phyloP scores from a whole-genome alignment of 1,140 invertebrate genomes.

The Triops longicaudatus region DNA sequence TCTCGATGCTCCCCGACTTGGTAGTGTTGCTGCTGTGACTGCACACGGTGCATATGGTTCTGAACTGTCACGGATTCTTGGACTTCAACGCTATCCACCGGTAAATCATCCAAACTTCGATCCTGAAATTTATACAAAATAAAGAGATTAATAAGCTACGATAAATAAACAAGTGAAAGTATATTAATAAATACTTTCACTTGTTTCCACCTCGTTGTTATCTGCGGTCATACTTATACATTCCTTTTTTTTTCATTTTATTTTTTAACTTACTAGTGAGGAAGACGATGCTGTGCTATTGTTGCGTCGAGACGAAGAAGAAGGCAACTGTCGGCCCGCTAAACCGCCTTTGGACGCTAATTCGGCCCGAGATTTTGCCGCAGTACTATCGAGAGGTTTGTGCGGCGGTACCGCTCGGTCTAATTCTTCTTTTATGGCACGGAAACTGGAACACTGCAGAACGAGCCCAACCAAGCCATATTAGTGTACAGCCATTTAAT shows the following conservation, averaged over 20 bases:
- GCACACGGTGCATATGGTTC: slow-evolving; percentile 25
- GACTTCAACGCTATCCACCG: slow-evolving; percentile 26
- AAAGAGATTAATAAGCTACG: no score
- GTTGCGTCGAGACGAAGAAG: slow-evolving; percentile 31
- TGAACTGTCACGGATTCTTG: slow-evolving; percentile 18
- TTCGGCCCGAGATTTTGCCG: slow-evolving; percentile 78
- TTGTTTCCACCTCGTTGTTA: neutral
- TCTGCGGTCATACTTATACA: neutral
- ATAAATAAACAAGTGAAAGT: no score
- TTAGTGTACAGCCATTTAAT: neutral
- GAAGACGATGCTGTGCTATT: slow-evolving; percentile 25
- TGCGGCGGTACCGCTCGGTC: slow-evolving; percentile 56
- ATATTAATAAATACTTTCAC: no score
- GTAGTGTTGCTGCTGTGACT: slow-evolving; percentile 16
- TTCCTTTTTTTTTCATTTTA: neutral
- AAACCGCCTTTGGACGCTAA: slow-evolving; percentile 59
- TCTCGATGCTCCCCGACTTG: neutral
- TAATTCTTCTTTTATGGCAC: slow-evolving; percentile 41
- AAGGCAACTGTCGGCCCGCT: slow-evolving; percentile 47
- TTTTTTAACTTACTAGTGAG: neutral
- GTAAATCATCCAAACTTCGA: slow-evolving; percentile 26
- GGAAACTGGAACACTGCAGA: slow-evolving; percentile 26
- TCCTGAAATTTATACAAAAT: slow-evolving; percentile 24
- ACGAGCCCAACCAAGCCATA: neutral
- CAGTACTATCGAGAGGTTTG: slow-evolving; percentile 75